phyloP scores from a whole-genome alignment of 1,140 invertebrate species.

The Caerostris extrusa region DNA sequence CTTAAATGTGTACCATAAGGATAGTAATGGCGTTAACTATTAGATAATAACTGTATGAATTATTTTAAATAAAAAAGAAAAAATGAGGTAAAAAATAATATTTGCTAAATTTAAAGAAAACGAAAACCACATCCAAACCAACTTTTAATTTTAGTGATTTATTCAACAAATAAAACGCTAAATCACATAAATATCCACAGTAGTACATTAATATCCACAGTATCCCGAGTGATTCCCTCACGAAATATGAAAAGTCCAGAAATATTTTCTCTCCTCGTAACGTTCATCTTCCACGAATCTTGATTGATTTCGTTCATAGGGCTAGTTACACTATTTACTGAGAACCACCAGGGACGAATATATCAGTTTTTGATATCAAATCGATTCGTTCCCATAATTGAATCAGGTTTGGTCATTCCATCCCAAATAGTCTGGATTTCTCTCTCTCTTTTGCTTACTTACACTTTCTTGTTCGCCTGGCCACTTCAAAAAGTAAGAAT shows the following conservation, averaged over 20 bases:
- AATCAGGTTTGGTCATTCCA: conserved; percentile 52
- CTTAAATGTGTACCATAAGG: no score
- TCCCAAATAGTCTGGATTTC: conserved; percentile 26
- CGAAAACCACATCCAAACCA: neutral
- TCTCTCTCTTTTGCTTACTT: neutral
- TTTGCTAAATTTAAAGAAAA: no score
- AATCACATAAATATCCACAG: no score
- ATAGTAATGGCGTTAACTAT: no score
- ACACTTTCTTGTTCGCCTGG: neutral
- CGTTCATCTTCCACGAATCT: conserved; percentile 4
- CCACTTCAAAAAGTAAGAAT: conserved; percentile 13
- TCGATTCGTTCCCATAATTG: conserved; percentile 55
- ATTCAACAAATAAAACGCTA: neutral
- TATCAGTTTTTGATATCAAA: conserved; percentile 67
- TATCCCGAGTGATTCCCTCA: neutral
- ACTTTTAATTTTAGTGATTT: neutral
- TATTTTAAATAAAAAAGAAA: no score
- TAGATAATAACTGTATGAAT: no score
- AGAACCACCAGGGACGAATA: conserved; percentile 45
- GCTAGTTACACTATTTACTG: conserved; percentile 55
- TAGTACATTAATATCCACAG: no score
- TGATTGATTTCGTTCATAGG: conserved; percentile 65
- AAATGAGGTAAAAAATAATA: no score
- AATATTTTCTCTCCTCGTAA: neutral
- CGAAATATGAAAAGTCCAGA: neutral